Conservation (phyloP, 2,888 invertebrate genomes). For the Lamellibrachia columna region DNA sequence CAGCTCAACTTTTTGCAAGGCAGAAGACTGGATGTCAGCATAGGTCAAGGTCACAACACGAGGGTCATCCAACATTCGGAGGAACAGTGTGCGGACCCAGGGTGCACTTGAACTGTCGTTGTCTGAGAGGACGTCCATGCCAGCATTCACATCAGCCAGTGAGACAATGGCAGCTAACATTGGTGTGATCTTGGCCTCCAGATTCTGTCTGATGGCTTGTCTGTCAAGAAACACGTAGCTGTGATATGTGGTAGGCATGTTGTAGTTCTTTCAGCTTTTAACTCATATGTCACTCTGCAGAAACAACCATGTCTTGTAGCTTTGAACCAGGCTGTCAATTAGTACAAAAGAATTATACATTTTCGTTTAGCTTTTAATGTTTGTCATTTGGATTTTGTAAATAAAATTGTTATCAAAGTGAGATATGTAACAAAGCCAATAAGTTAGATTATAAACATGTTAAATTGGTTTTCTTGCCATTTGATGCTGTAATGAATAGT, state of each 20-base stretch:
- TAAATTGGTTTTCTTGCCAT: no score
- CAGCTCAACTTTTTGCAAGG: constrained; percentile 40
- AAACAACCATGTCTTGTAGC: no score
- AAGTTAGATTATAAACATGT: no score
- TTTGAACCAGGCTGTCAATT: no score
- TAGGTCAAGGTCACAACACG: constrained; percentile 44
- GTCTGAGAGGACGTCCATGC: constrained; percentile 49
- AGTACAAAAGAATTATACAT: no score
- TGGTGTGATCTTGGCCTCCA: constrained; percentile 53
- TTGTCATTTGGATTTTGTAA: no score
- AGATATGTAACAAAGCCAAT: no score
- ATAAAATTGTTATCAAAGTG: no score
- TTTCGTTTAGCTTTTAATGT: no score
- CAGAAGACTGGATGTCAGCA: constrained; percentile 42
- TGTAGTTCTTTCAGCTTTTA: no score
- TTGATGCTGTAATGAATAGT: neutral
- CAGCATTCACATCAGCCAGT: constrained; percentile 54
- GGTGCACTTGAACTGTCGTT: neutral
- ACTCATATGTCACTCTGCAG: no score
- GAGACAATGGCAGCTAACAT: constrained; percentile 55
- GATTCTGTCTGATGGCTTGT: constrained; percentile 46
- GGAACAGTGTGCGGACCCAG: constrained; percentile 52
- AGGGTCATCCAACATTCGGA: constrained; percentile 44
- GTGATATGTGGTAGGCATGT: neutral
- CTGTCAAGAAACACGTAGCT: constrained; percentile 37